A percentile compares a stretch with the other conserved stretches of the same genome.
phyloP scores from a whole-genome alignment of 2,797 vertebrate genomes.

The Macrochelys suwanniensis region DNA sequence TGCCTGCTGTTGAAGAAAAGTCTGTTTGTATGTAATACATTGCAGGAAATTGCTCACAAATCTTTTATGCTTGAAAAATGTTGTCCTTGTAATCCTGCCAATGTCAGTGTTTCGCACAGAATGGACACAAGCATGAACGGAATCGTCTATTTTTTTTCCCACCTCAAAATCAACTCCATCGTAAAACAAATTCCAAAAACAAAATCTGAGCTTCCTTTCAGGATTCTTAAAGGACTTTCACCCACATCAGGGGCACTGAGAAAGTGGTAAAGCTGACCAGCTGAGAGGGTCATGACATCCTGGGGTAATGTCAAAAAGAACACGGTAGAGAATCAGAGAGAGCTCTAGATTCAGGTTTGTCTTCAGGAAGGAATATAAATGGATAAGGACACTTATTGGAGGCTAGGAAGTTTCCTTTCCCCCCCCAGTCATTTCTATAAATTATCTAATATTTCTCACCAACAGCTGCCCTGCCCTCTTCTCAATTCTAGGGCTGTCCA shows the following conservation, averaged over 20 bases:
- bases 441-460: not conserved
- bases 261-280: not conserved
- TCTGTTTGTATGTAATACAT: not conserved
- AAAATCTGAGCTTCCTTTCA: not conserved
- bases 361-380: slow-evolving; percentile 2
- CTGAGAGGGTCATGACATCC: not conserved
- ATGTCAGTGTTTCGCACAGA: not conserved
- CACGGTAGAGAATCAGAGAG: not conserved
- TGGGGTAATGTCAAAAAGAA: not conserved
- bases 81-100: not conserved
- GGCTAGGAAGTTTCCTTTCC: not conserved
- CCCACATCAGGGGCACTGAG: not conserved
- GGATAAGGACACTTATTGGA: not conserved
- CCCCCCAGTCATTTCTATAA: not conserved
- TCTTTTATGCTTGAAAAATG: not conserved
- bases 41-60: not conserved
- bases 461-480: not conserved
- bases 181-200: not conserved
- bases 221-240: slow-evolving; percentile 5
- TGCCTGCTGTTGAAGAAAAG: not conserved
- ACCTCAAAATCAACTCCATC: not conserved
- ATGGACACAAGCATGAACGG: not conserved
- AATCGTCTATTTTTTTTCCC: not conserved
- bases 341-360: not conserved
- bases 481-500: not conserved